A percentile compares a stretch with the other conserved stretches of the same genome.
Conservation (phyloP, 2,797 vertebrate genomes). For the Triplophysa yarkandensis region DNA sequence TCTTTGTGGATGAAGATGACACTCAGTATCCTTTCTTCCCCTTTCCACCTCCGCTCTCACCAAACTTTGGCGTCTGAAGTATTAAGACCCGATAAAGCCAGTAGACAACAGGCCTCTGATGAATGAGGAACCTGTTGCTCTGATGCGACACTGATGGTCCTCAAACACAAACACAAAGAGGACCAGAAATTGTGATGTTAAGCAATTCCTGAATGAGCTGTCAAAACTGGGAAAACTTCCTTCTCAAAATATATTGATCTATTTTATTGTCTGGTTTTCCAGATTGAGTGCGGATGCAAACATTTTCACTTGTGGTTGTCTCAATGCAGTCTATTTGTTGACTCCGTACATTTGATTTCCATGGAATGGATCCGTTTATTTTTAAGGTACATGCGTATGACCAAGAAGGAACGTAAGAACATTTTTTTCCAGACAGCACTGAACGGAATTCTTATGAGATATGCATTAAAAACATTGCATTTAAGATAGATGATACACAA, state of each 20-base stretch:
- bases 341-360: too few species aligned
- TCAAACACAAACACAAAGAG: slow-evolving; percentile 47
- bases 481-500: slow-evolving; percentile 30
- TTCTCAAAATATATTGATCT: slow-evolving; percentile 2
- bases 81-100: slow-evolving; percentile 30
- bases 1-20: slow-evolving; percentile 92
- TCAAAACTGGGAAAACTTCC: slow-evolving; percentile 65
- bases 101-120: slow-evolving; percentile 24
- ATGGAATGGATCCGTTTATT: not conserved
- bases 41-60: slow-evolving; percentile 76
- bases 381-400: not conserved
- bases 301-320: not conserved
- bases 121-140: slow-evolving; percentile 28
- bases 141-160: slow-evolving; percentile 42
- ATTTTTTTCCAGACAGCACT: slow-evolving; percentile 67
- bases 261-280: not conserved
- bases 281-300: slow-evolving; percentile 26
- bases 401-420: slow-evolving; percentile 35
- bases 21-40: slow-evolving; percentile 87
- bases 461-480: not conserved
- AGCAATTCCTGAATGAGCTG: slow-evolving; percentile 71
- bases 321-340: not conserved
- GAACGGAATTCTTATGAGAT: slow-evolving; percentile 46
- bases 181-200: slow-evolving; percentile 40
- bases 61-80: slow-evolving; percentile 1